These are phyloP conservation scores for Thinocorus orbignyianus DNA, from an alignment of 2,113 vertebrate species.

Conservation along the genomic window DNA sequence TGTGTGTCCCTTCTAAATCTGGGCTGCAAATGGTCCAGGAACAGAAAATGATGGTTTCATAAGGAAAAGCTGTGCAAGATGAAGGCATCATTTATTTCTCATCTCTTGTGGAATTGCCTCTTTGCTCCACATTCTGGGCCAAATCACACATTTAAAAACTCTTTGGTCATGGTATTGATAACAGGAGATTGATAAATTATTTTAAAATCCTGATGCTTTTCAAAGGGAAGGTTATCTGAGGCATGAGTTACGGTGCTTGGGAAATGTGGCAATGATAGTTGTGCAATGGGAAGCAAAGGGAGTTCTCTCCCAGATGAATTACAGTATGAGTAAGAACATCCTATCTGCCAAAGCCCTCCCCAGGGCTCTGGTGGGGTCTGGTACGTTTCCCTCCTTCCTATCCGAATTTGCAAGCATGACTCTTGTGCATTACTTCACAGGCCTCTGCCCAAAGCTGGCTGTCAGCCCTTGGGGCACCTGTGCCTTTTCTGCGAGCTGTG, in stretches of 20 bases:
- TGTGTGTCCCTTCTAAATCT: background rate
- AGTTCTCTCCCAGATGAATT: background rate
- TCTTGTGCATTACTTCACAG: background rate
- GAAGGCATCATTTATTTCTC: background rate
- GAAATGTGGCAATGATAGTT: background rate
- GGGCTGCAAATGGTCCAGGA: background rate
- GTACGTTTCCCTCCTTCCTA: background rate
- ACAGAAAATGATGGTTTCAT: background rate
- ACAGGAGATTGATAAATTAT: background rate
- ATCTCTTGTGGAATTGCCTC: background rate
- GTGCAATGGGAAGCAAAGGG: background rate
- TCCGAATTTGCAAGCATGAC: background rate
- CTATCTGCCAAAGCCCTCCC: background rate
- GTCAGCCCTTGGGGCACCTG: background rate
- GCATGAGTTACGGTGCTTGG: background rate
- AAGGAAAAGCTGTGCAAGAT: background rate
- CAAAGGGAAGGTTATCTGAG: background rate
- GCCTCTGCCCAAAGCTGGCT: background rate
- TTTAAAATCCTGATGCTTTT: background rate
- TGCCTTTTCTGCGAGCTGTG: background rate
- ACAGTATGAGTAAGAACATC: background rate
- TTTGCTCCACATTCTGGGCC: background rate
- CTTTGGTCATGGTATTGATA: background rate
- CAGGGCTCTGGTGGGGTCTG: background rate
- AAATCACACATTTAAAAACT: background rate